Evolutionary conservation across 2,113 vertebrate species (phyloP).

Genomic region (Tenebrosternarchus preto): DNA sequence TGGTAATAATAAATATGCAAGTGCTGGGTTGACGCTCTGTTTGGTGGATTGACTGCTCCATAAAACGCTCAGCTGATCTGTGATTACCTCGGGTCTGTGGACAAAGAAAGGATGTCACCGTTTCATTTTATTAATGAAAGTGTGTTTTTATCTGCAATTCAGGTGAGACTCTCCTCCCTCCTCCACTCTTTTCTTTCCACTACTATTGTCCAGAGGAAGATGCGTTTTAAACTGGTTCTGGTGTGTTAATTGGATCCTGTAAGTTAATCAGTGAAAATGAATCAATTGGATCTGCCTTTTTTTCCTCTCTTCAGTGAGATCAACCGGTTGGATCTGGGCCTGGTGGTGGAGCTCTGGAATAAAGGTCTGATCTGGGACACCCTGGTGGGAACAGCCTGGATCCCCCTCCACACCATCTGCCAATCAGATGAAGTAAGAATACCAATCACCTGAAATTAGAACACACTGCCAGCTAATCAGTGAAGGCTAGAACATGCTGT

Average conservation of each 20-base stretch:
- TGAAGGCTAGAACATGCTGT: too few relatives aligned
- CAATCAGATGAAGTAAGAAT: constrained; percentile 89
- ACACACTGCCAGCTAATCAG: not conserved
- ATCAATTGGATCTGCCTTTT: not conserved
- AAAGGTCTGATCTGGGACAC: constrained; percentile 99
- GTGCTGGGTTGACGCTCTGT: not conserved
- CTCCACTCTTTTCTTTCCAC: too few relatives aligned
- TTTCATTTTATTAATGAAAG: not conserved
- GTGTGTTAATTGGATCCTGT: too few relatives aligned
- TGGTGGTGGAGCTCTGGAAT: constrained; percentile 97
- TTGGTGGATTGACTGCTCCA: not conserved
- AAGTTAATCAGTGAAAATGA: not conserved
- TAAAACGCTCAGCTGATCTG: not conserved
- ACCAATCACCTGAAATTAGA: too few relatives aligned
- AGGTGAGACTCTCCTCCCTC: too few relatives aligned
- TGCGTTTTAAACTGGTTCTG: too few relatives aligned
- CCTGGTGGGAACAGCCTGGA: constrained; percentile 90
- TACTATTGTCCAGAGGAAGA: too few relatives aligned
- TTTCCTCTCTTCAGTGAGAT: constrained; percentile 82
- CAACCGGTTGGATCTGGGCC: constrained; percentile 87
- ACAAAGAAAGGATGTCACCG: not conserved
- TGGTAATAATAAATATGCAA: constrained; percentile 22
- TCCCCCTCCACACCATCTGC: constrained; percentile 83
- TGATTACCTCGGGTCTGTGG: not conserved
- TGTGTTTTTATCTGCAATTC: too few relatives aligned